These are phyloP conservation scores for Anoplophora glabripennis DNA, from an alignment of 1,140 invertebrate species.

Conservation along the genomic window DNA sequence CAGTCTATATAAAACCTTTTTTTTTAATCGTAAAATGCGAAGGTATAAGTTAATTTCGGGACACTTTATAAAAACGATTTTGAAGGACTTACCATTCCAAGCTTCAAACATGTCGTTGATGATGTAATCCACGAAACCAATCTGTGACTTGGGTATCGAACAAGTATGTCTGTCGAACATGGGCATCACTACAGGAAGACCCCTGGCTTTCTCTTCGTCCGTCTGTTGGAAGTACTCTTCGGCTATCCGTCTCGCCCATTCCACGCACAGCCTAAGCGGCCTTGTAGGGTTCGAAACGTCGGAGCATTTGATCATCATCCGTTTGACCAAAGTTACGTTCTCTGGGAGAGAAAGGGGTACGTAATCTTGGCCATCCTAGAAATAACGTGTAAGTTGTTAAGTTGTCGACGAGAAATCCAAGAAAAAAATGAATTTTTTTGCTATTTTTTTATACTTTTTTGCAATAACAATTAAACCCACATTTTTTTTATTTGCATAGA, in stretches of 20 bases:
- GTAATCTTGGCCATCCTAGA: constrained; percentile 20
- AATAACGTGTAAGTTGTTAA: no score
- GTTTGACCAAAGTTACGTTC: constrained; percentile 78
- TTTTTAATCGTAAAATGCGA: no score
- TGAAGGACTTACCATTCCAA: constrained; percentile 80
- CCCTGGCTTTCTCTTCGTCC: constrained; percentile 84
- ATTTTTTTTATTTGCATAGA: no score
- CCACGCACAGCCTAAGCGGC: constrained; percentile 77
- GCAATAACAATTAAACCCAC: no score
- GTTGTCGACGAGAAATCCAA: no score
- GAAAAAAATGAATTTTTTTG: no score
- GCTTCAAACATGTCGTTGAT: constrained; percentile 96
- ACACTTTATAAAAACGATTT: no score
- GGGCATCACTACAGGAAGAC: constrained; percentile 92
- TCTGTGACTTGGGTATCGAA: constrained; percentile 94
- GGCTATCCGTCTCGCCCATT: constrained; percentile 85
- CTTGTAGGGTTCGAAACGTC: constrained; percentile 93
- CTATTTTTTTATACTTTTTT: no score
- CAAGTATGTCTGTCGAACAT: constrained; percentile 91
- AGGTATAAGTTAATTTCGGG: no score
- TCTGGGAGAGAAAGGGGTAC: constrained; percentile 56
- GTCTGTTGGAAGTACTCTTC: constrained; percentile 95
- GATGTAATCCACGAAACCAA: constrained; percentile 95
- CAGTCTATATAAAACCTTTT: no score
- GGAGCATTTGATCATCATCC: constrained; percentile 97